Percentiles rank a stretch among this genome's conserved stretches.
Evolutionary conservation across 1,140 invertebrate genomes (phyloP).

Genomic region (Luehdorfia chinensis): DNA sequence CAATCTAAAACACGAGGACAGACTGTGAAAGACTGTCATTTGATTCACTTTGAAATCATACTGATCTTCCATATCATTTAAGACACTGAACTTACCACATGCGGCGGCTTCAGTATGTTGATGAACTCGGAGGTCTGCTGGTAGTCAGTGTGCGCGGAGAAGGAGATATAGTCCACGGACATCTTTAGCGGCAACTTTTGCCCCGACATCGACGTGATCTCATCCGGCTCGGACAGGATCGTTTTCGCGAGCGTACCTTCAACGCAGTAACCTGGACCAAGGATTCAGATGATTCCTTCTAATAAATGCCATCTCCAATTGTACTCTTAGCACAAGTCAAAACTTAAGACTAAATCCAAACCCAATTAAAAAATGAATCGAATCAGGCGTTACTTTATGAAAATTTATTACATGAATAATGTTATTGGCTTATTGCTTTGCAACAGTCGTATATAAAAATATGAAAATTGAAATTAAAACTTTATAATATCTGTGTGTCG

Average conservation of each 20-base stretch:
- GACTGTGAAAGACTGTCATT: too few relatives aligned
- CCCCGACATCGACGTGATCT: constrained; percentile 96
- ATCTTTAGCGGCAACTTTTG: constrained; percentile 97
- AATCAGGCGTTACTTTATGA: too few relatives aligned
- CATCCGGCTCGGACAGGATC: constrained; percentile 98
- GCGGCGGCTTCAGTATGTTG: constrained; percentile 93
- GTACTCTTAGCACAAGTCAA: neutral
- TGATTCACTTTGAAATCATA: too few relatives aligned
- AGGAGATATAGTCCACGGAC: constrained; percentile 99
- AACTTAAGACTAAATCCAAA: neutral
- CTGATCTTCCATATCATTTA: too few relatives aligned
- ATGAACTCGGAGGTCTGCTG: constrained; percentile 99
- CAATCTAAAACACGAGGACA: too few relatives aligned
- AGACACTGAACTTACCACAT: constrained; percentile 91
- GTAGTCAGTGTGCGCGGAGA: constrained; percentile 99
- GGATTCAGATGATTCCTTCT: neutral
- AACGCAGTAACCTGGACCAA: constrained; percentile 96
- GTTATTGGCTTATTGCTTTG: too few relatives aligned
- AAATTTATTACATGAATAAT: too few relatives aligned
- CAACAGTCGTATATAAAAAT: too few relatives aligned
- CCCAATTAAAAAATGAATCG: too few relatives aligned
- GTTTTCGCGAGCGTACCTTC: constrained; percentile 99
- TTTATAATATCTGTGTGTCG: too few relatives aligned
- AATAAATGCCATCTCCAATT: too few relatives aligned
- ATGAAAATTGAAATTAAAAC: too few relatives aligned